These are phyloP conservation scores for Idaea biselata DNA, from an alignment of 2,888 invertebrate species.

Conservation along the genomic window DNA sequence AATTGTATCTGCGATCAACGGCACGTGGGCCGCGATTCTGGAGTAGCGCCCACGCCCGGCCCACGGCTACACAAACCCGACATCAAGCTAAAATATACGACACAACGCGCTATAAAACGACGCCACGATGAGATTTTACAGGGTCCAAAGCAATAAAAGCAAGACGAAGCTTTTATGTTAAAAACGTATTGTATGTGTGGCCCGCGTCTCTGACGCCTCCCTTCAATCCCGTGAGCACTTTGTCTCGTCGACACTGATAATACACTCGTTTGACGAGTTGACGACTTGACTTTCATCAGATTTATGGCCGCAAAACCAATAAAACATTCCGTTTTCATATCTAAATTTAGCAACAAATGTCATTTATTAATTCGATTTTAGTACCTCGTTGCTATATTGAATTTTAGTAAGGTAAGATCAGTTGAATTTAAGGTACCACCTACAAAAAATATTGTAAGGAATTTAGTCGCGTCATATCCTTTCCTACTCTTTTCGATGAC, in stretches of 20 bases:
- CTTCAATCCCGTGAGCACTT: slow-evolving; percentile 26
- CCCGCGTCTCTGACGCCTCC: slow-evolving; percentile 33
- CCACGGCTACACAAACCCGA: slow-evolving; percentile 46
- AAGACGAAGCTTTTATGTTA: slow-evolving; percentile 60
- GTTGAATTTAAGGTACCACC: background rate
- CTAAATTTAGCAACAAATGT: background rate
- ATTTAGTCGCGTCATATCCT: slow-evolving; percentile 52
- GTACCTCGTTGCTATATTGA: background rate
- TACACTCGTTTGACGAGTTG: slow-evolving; percentile 20
- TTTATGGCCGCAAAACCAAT: slow-evolving; percentile 13
- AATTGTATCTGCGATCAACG: slow-evolving; percentile 69
- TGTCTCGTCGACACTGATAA: slow-evolving; percentile 26
- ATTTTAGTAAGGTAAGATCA: background rate
- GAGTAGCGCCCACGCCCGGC: slow-evolving; percentile 73
- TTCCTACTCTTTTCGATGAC: slow-evolving; percentile 61
- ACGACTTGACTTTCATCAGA: slow-evolving; percentile 17
- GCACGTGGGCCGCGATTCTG: slow-evolving; percentile 71
- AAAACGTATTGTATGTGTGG: slow-evolving; percentile 60
- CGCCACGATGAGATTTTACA: slow-evolving; percentile 65
- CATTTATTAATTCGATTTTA: background rate
- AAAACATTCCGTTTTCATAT: background rate
- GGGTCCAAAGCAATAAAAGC: slow-evolving; percentile 62
- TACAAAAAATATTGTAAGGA: slow-evolving; percentile 16
- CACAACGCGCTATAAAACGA: slow-evolving; percentile 61
- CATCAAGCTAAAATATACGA: slow-evolving; percentile 70